Conservation (phyloP, 2,113 vertebrate species). For the Megaceryle maxima region DNA sequence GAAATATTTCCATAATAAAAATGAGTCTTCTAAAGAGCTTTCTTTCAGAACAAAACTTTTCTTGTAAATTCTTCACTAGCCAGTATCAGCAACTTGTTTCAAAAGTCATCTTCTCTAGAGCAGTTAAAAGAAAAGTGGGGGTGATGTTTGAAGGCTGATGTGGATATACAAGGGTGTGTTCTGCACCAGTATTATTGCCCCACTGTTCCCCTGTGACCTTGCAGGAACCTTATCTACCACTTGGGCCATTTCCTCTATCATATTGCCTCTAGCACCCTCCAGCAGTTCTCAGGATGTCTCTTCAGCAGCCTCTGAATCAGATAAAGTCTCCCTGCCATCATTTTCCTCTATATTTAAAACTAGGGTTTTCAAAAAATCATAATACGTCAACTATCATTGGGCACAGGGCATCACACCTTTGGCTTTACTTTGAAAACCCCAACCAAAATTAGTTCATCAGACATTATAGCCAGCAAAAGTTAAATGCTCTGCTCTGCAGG, state of each 20-base stretch:
- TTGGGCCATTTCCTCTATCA: too few species aligned
- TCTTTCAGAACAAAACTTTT: neutral
- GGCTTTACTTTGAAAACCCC: neutral
- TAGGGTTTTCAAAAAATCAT: neutral
- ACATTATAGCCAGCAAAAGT: neutral
- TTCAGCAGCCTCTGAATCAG: neutral
- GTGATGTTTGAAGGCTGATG: neutral
- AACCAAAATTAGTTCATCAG: neutral
- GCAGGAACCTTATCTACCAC: neutral
- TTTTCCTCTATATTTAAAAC: neutral
- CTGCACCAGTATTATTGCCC: neutral
- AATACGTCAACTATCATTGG: neutral
- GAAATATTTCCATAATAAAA: neutral
- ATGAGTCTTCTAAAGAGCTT: neutral
- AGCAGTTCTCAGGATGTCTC: neutral
- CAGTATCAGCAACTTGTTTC: neutral
- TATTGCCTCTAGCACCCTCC: too few species aligned
- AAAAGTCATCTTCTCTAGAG: neutral
- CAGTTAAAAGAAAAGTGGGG: neutral
- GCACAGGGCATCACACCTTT: neutral
- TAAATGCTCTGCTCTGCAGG: neutral
- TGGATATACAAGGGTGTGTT: neutral
- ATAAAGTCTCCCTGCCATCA: neutral
- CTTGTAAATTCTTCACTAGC: neutral
- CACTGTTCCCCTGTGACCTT: neutral